Percentiles rank a stretch among this genome's conserved stretches.
These are phyloP conservation scores for Trichonephila inaurata DNA, from an alignment of 1,140 invertebrate species.

Conservation along the genomic window DNA sequence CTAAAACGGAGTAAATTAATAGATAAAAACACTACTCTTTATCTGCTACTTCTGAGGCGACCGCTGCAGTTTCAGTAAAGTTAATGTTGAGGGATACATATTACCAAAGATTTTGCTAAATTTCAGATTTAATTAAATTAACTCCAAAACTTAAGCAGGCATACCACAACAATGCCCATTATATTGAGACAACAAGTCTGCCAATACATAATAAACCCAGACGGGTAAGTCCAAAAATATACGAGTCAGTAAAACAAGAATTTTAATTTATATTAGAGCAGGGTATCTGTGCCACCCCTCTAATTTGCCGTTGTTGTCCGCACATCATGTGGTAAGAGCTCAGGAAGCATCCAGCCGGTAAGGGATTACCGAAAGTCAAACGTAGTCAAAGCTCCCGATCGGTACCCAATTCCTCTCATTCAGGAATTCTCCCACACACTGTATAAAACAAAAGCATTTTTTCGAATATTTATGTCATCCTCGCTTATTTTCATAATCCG, in stretches of 20 bases:
- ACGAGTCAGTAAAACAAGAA: constrained; percentile 62
- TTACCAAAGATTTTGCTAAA: no score
- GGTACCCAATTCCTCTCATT: constrained; percentile 80
- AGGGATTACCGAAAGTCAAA: constrained; percentile 79
- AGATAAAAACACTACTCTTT: constrained; percentile 33
- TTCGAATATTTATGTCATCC: not conserved
- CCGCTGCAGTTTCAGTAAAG: no score
- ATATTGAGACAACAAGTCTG: constrained; percentile 39
- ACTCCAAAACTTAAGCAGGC: constrained; percentile 41
- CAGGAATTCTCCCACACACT: constrained; percentile 58
- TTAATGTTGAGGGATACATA: no score
- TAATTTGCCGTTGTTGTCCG: constrained; percentile 80
- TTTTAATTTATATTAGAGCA: not conserved
- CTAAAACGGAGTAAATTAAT: constrained; percentile 29
- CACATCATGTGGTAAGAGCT: constrained; percentile 78
- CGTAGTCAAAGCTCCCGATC: constrained; percentile 78
- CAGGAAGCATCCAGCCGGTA: constrained; percentile 70
- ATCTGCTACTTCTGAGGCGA: no score
- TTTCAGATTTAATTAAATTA: not conserved
- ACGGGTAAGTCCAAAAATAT: constrained; percentile 38
- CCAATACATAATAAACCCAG: constrained; percentile 46
- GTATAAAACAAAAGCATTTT: not conserved
- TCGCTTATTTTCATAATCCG: no score
- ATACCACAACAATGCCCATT: constrained; percentile 27
- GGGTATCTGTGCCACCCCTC: constrained; percentile 79